Percentiles rank a stretch among this genome's conserved stretches.
phyloP scores from a whole-genome alignment of 2,113 vertebrate species.

The Miniopterus natalensis region DNA sequence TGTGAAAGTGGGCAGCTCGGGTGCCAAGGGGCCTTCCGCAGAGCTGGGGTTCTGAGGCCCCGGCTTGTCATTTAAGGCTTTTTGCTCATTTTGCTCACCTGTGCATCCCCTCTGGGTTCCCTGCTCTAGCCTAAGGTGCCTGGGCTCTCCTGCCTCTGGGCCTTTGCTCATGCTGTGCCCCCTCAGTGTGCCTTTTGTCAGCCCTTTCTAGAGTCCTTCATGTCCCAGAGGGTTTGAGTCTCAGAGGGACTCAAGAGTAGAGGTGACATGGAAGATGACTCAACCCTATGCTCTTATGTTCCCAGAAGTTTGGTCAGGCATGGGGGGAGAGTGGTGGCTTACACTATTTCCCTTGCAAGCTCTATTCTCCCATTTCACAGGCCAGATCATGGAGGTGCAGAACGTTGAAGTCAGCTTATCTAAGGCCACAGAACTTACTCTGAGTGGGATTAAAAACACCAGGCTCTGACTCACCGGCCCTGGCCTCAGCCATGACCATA shows the following conservation, averaged over 20 bases:
- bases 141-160: not conserved
- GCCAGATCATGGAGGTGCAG: not conserved
- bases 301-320: not conserved
- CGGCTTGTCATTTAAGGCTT: not conserved
- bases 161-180: not conserved
- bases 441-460: not conserved
- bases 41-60: not conserved
- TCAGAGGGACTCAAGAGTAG: not conserved
- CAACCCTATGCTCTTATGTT: not conserved
- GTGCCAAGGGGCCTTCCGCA: not conserved
- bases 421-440: not conserved
- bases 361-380: conserved; percentile 36
- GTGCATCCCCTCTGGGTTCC: not conserved
- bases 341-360: not conserved
- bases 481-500: not conserved
- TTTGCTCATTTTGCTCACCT: not conserved
- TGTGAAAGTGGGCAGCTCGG: not conserved
- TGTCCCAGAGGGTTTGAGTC: not conserved
- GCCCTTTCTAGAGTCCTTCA: not conserved
- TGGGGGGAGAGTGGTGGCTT: not conserved
- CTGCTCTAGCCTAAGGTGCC: fast-evolving
- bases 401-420: not conserved
- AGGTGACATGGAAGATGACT: not conserved
- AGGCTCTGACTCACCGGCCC: not conserved
- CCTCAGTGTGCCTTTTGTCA: not conserved